A percentile compares a stretch with the other conserved stretches of the same genome.
Evolutionary conservation across 1,140 invertebrate genomes (phyloP).

Genomic region (Halesus radiatus): DNA sequence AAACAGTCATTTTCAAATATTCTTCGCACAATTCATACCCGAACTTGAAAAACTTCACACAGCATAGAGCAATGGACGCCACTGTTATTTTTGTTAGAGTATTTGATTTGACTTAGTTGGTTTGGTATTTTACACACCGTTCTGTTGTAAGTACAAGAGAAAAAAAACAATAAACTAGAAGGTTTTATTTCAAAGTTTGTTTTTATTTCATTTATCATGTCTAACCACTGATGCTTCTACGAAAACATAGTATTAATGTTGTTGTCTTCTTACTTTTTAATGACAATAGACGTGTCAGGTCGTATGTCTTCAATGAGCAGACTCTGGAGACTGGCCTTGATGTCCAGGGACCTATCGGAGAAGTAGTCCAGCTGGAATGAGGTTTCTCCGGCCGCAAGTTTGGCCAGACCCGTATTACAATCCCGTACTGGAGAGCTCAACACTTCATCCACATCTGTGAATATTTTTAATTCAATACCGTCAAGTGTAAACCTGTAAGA

Average conservation of each 20-base stretch:
- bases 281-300: conserved; percentile 74
- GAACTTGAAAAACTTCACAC: no score
- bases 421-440: conserved; percentile 83
- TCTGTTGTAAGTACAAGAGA: no score
- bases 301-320: conserved; percentile 81
- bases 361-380: conserved; percentile 75
- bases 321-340: conserved; percentile 80
- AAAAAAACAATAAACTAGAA: no score
- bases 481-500: conserved; percentile 76
- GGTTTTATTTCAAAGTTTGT: neutral
- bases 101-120: no score
- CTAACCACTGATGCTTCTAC: no score
- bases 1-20: no score
- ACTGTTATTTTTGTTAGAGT: no score
- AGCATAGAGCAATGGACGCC: no score
- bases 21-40: no score
- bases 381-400: conserved; percentile 80
- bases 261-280: conserved; percentile 73
- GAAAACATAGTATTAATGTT: neutral
- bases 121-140: no score
- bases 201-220: neutral
- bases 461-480: conserved; percentile 78
- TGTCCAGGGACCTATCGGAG: conserved; percentile 79
- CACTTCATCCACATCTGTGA: conserved; percentile 81
- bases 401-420: conserved; percentile 79